phyloP scores from a whole-genome alignment of 1,140 invertebrate species.

The Hyposmocoma kahamanoa region DNA sequence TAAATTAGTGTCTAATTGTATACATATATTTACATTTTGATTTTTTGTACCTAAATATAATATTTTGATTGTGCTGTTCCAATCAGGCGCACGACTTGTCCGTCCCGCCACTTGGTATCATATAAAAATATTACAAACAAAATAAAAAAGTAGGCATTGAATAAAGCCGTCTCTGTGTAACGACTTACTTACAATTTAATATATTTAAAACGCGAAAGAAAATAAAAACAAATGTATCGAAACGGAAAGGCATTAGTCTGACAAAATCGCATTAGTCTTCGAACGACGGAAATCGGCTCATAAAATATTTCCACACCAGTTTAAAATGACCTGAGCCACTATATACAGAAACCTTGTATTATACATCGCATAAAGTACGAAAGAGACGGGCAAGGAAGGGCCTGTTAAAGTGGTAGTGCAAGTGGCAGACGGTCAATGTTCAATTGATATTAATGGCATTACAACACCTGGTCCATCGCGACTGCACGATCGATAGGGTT shows the following conservation, averaged over 20 bases:
- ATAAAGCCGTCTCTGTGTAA: no score
- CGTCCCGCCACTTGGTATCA: no score
- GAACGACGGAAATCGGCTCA: constrained; percentile 45
- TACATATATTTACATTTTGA: no score
- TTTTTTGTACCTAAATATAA: no score
- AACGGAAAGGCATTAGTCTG: constrained; percentile 39
- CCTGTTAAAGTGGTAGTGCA: constrained; percentile 28
- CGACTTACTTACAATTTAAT: neutral
- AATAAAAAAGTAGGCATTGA: neutral
- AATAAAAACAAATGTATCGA: constrained; percentile 17
- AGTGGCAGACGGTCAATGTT: constrained; percentile 49
- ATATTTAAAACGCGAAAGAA: no score
- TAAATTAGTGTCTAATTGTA: no score
- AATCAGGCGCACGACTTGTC: no score
- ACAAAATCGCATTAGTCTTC: constrained; percentile 58
- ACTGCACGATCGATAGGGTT: constrained; percentile 30
- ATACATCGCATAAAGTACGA: constrained; percentile 15
- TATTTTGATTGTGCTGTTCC: no score
- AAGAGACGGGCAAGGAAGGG: constrained; percentile 23
- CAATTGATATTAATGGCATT: constrained; percentile 67
- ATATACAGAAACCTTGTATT: no score
- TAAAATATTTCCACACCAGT: constrained; percentile 56
- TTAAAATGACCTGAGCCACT: constrained; percentile 33
- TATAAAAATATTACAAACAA: neutral
- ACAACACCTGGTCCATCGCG: constrained; percentile 56